phyloP scores from a whole-genome alignment of 2,888 invertebrate genomes.

The Drosophila cognata region DNA sequence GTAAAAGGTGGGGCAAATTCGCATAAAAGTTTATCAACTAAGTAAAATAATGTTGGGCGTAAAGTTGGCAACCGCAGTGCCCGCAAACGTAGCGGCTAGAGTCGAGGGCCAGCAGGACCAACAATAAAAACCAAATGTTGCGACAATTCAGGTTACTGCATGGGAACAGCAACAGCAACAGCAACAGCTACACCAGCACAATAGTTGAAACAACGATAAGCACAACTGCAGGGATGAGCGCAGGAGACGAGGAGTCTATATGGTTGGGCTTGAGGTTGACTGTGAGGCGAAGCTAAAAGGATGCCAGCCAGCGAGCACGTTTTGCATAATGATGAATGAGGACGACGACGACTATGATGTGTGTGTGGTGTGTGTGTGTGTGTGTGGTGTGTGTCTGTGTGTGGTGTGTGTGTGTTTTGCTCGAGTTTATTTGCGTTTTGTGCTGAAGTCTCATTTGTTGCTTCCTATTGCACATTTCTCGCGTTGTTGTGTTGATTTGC shows the following conservation, averaged over 20 bases:
- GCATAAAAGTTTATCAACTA: slow-evolving; percentile 79
- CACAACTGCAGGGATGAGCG: background rate
- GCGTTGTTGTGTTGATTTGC: slow-evolving; percentile 64
- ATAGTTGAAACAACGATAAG: background rate
- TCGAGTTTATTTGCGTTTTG: slow-evolving; percentile 1
- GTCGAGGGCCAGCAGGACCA: slow-evolving; percentile 36
- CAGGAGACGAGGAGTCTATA: background rate
- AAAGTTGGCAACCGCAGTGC: slow-evolving; percentile 76
- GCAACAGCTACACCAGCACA: slow-evolving; percentile 2
- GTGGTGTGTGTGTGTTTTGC: background rate
- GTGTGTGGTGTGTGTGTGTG: slow-evolving; percentile 7
- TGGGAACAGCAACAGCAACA: slow-evolving; percentile 18
- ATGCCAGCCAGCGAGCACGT: slow-evolving; percentile 70
- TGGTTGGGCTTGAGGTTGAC: slow-evolving; percentile 7
- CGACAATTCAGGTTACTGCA: slow-evolving; percentile 71
- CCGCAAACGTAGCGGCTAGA: slow-evolving; percentile 48
- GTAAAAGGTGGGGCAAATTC: slow-evolving; percentile 17
- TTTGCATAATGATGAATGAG: slow-evolving; percentile 80
- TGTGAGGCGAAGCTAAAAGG: slow-evolving; percentile 57
- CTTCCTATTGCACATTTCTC: slow-evolving; percentile 20
- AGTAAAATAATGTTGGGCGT: slow-evolving; percentile 79
- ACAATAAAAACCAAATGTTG: slow-evolving; percentile 80
- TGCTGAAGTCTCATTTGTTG: slow-evolving; percentile 34
- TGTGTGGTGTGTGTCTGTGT: slow-evolving; percentile 30
- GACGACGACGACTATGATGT: slow-evolving; percentile 62